These are phyloP conservation scores for Zaprionus capensis DNA, from an alignment of 1,140 invertebrate species.

Conservation along the genomic window DNA sequence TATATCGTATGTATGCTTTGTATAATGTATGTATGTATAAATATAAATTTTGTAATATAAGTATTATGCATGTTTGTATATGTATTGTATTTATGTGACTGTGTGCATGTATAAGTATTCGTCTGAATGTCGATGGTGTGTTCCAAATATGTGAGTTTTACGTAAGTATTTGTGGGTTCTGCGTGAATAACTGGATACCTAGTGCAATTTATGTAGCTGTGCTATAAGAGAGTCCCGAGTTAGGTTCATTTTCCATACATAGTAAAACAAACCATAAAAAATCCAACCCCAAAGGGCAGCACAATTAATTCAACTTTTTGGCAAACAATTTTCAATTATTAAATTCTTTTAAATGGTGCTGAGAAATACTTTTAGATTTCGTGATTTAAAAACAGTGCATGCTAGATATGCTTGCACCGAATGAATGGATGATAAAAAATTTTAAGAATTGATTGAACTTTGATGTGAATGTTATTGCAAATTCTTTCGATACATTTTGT, in stretches of 20 bases:
- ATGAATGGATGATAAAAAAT: slow-evolving; percentile 17
- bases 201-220: slow-evolving; percentile 10
- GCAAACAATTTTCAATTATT: slow-evolving; percentile 11
- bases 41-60: slow-evolving; percentile 68
- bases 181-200: slow-evolving; percentile 9
- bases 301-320: slow-evolving; percentile 1
- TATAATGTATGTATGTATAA: slow-evolving; percentile 57
- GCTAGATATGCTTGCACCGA: slow-evolving; percentile 22
- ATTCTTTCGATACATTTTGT: slow-evolving; percentile 17
- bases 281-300: slow-evolving; percentile 1
- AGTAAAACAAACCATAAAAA: slow-evolving; percentile 7
- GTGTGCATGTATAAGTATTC: slow-evolving; percentile 42
- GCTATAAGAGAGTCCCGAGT: slow-evolving; percentile 13
- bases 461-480: slow-evolving; percentile 28
- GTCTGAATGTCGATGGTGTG: slow-evolving; percentile 24
- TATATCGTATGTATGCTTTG: slow-evolving; percentile 38
- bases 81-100: slow-evolving; percentile 30
- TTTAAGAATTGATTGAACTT: slow-evolving; percentile 19
- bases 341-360: slow-evolving; percentile 13
- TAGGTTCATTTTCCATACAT: neutral
- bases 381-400: slow-evolving; percentile 10
- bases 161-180: slow-evolving; percentile 15
- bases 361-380: slow-evolving; percentile 13
- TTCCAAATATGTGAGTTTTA: slow-evolving; percentile 16
- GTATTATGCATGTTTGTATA: slow-evolving; percentile 42